Conservation (phyloP, 2,113 vertebrate genomes). For the Tachycineta bicolor region DNA sequence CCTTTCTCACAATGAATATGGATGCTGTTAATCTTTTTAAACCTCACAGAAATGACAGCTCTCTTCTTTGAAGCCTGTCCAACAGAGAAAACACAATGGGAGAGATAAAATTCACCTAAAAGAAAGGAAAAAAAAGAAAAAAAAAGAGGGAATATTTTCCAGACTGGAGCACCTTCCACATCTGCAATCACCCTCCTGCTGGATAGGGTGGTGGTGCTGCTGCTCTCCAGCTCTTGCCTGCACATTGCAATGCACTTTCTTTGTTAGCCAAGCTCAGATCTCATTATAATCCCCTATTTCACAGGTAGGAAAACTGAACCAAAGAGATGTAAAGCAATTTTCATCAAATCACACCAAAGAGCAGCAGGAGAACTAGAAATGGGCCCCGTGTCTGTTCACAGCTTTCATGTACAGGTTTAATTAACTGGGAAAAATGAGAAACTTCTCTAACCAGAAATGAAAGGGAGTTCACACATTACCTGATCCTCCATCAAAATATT, state of each 20-base stretch:
- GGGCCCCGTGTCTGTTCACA: neutral
- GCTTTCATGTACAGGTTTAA: neutral
- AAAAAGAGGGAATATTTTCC: neutral
- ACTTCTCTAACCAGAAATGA: neutral
- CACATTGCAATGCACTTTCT: neutral
- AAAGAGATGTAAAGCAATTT: neutral
- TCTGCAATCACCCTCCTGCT: neutral
- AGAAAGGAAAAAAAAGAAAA: neutral
- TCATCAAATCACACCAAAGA: neutral
- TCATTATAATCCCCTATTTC: neutral
- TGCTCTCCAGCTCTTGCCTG: neutral
- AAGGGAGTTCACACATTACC: neutral
- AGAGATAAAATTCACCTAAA: neutral
- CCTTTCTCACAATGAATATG: neutral
- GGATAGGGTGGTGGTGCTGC: neutral
- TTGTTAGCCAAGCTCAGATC: neutral
- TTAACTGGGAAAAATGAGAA: neutral
- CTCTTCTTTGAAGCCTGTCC: neutral
- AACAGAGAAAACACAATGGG: neutral
- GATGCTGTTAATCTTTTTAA: neutral
- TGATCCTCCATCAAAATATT: neutral
- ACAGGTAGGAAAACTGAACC: neutral
- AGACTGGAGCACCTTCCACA: neutral
- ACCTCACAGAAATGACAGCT: neutral
- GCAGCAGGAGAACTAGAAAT: neutral